Conservation (phyloP, 1,140 invertebrate genomes). For the Phocides pigmalion region DNA sequence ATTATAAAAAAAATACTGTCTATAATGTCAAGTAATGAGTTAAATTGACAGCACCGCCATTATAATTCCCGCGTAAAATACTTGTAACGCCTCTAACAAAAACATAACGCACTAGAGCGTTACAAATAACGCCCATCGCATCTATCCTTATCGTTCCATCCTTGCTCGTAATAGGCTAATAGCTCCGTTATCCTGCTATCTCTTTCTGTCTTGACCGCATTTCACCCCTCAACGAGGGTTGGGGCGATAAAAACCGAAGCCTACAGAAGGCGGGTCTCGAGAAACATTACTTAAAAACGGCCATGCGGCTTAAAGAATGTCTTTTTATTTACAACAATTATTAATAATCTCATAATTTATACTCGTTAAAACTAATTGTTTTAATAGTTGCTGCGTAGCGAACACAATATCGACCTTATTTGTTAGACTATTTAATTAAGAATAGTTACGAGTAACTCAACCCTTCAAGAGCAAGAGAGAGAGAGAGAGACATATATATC, state of each 20-base stretch:
- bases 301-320: neutral
- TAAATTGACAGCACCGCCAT: slow-evolving; percentile 5
- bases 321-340: neutral
- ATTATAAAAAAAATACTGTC: neutral
- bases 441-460: too few species aligned
- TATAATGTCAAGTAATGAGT: neutral
- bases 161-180: slow-evolving; percentile 40
- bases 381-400: neutral
- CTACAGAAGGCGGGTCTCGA: slow-evolving; percentile 50
- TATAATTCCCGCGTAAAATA: neutral
- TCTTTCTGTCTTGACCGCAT: slow-evolving; percentile 49
- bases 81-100: neutral
- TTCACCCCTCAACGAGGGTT: slow-evolving; percentile 38
- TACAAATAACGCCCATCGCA: slow-evolving; percentile 14
- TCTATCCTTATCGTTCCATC: slow-evolving; percentile 21
- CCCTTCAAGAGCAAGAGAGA: too few species aligned
- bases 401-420: neutral
- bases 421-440: too few species aligned
- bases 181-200: slow-evolving; percentile 54
- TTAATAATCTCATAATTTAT: slow-evolving; percentile 17
- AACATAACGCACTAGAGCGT: neutral
- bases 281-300: too few species aligned
- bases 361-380: slow-evolving; percentile 11
- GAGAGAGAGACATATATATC: too few species aligned
- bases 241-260: slow-evolving; percentile 65